Evolutionary conservation across 2,888 invertebrate genomes (phyloP).

Genomic region (Erpobdella octoculata): DNA sequence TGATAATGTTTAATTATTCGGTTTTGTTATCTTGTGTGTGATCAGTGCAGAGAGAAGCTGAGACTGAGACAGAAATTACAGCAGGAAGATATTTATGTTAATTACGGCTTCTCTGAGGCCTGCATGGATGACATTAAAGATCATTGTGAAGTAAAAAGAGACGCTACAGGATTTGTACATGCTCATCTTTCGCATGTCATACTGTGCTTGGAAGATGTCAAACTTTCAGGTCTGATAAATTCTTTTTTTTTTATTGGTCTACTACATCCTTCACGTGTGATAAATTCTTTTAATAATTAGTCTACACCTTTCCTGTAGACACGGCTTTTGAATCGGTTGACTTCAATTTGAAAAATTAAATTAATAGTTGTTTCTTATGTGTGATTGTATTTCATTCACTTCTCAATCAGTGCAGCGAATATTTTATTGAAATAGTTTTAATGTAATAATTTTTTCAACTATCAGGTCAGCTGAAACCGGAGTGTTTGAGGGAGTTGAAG

Average conservation of each 20-base stretch:
- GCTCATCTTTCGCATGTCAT: slow-evolving; percentile 80
- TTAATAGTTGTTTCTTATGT: no score
- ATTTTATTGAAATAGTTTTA: no score
- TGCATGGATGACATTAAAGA: slow-evolving; percentile 81
- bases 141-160: slow-evolving; percentile 59
- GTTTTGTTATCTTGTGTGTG: background rate
- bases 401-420: no score
- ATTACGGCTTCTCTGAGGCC: slow-evolving; percentile 68
- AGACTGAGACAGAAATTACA: slow-evolving; percentile 77
- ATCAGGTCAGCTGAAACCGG: no score
- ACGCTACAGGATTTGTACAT: slow-evolving; percentile 57
- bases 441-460: no score
- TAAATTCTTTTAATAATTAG: no score
- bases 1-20: background rate
- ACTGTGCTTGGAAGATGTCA: slow-evolving; percentile 71
- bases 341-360: no score
- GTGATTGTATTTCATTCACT: no score
- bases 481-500: slow-evolving; percentile 79
- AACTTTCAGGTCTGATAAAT: slow-evolving; percentile 45
- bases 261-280: no score
- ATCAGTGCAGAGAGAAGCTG: slow-evolving; percentile 71
- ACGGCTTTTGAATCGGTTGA: no score
- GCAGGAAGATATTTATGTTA: slow-evolving; percentile 76
- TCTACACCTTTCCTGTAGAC: no score
- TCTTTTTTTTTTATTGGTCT: no score